Percentiles rank a stretch among this genome's conserved stretches.
Evolutionary conservation across 2,888 invertebrate genomes (phyloP).

Genomic region (Chorisops tibialis): DNA sequence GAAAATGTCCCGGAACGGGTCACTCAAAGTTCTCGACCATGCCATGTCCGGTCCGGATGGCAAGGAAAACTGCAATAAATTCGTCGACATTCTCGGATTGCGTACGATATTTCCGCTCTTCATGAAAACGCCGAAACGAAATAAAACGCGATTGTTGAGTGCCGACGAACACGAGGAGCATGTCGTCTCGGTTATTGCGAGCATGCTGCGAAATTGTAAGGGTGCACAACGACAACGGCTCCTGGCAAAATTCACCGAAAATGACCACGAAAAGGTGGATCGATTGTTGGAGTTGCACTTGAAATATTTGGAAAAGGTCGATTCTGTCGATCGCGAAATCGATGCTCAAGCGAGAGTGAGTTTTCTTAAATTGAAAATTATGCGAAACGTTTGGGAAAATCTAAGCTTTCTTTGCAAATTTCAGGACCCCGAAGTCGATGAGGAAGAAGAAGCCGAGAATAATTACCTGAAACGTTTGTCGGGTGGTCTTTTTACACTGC

Average conservation of each 20-base stretch:
- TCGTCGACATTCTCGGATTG: conserved; percentile 94
- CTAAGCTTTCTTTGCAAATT: conserved; percentile 15
- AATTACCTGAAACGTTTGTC: conserved; percentile 86
- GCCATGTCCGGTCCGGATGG: conserved; percentile 93
- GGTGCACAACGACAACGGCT: conserved; percentile 87
- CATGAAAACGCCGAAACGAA: conserved; percentile 95
- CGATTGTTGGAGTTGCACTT: conserved; percentile 93
- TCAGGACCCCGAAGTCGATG: conserved; percentile 53
- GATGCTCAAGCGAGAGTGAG: conserved; percentile 55
- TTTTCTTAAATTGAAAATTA: too few relatives aligned
- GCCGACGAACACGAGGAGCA: conserved; percentile 94
- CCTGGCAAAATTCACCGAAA: conserved; percentile 93
- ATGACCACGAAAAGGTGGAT: conserved; percentile 98
- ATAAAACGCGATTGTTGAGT: conserved; percentile 72
- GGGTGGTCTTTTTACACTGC: conserved; percentile 93
- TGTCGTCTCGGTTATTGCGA: conserved; percentile 88
- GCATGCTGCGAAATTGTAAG: conserved; percentile 88
- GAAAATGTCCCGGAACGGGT: conserved; percentile 93
- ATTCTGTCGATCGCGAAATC: conserved; percentile 74
- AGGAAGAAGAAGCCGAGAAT: conserved; percentile 77
- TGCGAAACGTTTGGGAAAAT: too few relatives aligned
- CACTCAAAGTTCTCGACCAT: conserved; percentile 95
- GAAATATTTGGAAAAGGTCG: conserved; percentile 92
- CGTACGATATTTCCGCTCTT: conserved; percentile 96
- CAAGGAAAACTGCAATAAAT: conserved; percentile 93